Evolutionary conservation across 37 sponge, comb jelly and placozoan species (phyloP).

Genomic region (Ianthella basta): DNA sequence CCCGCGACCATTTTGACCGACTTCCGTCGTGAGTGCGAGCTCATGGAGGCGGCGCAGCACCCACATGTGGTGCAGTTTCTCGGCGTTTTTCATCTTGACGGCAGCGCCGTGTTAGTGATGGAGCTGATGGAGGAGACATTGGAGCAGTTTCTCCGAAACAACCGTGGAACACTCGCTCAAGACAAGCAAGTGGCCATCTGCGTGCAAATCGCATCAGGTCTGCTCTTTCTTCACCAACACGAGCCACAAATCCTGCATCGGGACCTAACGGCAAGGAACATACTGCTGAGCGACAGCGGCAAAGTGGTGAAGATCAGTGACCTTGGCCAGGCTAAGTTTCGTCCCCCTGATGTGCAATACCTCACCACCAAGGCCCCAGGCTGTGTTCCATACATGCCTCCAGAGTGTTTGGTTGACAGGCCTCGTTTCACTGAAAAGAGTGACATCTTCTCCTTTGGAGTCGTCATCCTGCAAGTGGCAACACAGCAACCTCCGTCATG

Average conservation of each 20-base stretch:
- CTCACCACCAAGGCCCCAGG: conserved; percentile 11
- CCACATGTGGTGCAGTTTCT: no score
- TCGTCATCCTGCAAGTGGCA: background rate
- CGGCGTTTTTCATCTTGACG: no score
- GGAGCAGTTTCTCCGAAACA: no score
- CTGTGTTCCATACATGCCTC: conserved; percentile 12
- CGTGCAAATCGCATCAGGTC: background rate
- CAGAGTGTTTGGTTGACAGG: background rate
- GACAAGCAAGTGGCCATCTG: conserved; percentile 6
- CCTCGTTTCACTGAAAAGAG: background rate
- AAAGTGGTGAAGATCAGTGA: conserved; percentile 6
- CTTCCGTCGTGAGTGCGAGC: no score
- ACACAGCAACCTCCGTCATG: conserved; percentile 10
- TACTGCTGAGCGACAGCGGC: background rate
- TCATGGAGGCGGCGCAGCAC: no score
- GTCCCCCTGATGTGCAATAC: background rate
- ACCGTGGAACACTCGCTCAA: background rate
- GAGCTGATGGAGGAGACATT: no score
- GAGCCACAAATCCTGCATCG: conserved; percentile 18
- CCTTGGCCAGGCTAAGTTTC: background rate
- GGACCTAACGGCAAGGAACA: background rate
- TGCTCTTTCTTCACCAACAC: background rate
- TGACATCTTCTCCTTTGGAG: conserved; percentile 8
- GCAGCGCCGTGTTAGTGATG: no score
- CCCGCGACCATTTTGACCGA: no score